phyloP scores from a whole-genome alignment of 1,140 invertebrate species.

The Scaptomyza pallida region DNA sequence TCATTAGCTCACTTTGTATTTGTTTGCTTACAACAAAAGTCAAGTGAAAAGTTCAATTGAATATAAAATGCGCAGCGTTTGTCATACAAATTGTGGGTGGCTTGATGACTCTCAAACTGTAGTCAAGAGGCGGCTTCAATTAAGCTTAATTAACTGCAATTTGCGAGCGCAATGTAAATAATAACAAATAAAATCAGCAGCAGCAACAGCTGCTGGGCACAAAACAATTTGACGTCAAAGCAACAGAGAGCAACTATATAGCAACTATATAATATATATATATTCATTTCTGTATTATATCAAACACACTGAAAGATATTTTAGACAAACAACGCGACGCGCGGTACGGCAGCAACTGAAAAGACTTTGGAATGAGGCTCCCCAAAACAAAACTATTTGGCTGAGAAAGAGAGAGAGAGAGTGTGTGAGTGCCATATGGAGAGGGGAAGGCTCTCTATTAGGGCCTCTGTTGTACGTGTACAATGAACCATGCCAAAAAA shows the following conservation, averaged over 20 bases:
- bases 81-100: slow-evolving; percentile 37
- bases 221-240: slow-evolving; percentile 26
- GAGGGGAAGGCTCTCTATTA: slow-evolving; percentile 32
- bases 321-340: slow-evolving; percentile 60
- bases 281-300: slow-evolving; percentile 26
- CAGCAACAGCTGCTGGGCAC: slow-evolving; percentile 11
- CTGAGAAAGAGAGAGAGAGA: slow-evolving; percentile 39
- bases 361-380: slow-evolving; percentile 49
- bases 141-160: slow-evolving; percentile 76
- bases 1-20: neutral
- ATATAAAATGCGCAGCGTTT: slow-evolving; percentile 25
- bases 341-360: slow-evolving; percentile 63
- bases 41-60: slow-evolving; percentile 72
- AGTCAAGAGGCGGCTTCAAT: slow-evolving; percentile 58
- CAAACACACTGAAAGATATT: slow-evolving; percentile 15
- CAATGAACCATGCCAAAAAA: slow-evolving; percentile 78
- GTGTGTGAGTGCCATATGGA: slow-evolving; percentile 43
- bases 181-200: slow-evolving; percentile 31
- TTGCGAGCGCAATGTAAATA: slow-evolving; percentile 34
- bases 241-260: slow-evolving; percentile 12
- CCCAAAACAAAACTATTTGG: slow-evolving; percentile 39
- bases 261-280: slow-evolving; percentile 26
- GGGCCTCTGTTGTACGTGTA: slow-evolving; percentile 55
- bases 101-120: slow-evolving; percentile 54
- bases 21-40: slow-evolving; percentile 25